Percentiles rank a stretch among this genome's conserved stretches.
These are phyloP conservation scores for Philypnodon macrostomus DNA, from an alignment of 2,797 vertebrate species.

Conservation along the genomic window DNA sequence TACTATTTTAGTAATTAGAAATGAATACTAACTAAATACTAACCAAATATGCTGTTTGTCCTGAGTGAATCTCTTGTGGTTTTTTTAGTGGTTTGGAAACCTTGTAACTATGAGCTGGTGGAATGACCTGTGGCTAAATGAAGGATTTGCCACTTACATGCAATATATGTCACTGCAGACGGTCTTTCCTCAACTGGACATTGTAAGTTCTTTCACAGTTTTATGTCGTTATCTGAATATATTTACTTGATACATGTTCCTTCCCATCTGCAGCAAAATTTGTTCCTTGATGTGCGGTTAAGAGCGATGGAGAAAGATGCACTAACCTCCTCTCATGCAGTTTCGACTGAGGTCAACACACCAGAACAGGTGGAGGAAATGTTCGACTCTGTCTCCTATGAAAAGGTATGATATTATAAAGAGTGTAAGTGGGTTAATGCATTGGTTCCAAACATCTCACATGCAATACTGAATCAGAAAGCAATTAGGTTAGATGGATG, in stretches of 20 bases:
- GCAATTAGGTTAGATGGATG: too few relatives aligned
- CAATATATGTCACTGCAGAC: constrained; percentile 85
- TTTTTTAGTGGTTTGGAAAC: constrained; percentile 93
- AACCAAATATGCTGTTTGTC: neutral
- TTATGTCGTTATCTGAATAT: neutral
- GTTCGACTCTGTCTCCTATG: constrained; percentile 93
- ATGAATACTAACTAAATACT: too few relatives aligned
- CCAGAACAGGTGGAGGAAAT: constrained; percentile 92
- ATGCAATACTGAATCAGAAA: too few relatives aligned
- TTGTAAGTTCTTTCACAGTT: constrained; percentile 74
- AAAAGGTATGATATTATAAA: constrained; percentile 81
- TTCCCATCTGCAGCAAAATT: constrained; percentile 79
- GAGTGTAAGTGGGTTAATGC: neutral
- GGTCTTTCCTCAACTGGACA: constrained; percentile 78
- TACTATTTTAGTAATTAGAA: too few relatives aligned
- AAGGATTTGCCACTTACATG: constrained; percentile 97
- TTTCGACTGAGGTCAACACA: constrained; percentile 83
- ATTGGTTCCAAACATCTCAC: too few relatives aligned
- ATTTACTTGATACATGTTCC: neutral
- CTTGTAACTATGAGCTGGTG: constrained; percentile 97
- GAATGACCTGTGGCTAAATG: constrained; percentile 96
- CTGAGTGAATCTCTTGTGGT: constrained; percentile 14
- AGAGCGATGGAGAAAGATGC: constrained; percentile 87
- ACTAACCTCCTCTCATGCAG: constrained; percentile 87
- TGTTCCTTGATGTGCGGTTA: constrained; percentile 85